Percentiles rank a stretch among this genome's conserved stretches.
These are phyloP conservation scores for Desmodus rotundus DNA, from an alignment of 2,113 vertebrate species.

Conservation along the genomic window DNA sequence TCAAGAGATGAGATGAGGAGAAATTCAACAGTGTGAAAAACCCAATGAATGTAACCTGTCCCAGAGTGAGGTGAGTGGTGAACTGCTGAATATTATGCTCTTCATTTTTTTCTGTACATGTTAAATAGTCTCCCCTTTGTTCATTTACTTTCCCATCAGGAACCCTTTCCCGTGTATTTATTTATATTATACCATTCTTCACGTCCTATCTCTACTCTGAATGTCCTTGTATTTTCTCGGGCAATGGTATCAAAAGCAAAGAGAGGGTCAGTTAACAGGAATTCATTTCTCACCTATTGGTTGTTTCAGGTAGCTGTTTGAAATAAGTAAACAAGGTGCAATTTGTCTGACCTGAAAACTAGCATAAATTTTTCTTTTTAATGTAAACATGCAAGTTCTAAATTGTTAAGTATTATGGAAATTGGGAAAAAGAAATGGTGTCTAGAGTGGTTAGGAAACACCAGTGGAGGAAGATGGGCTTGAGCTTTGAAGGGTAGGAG, in stretches of 20 bases:
- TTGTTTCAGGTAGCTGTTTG: background rate
- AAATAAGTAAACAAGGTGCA: background rate
- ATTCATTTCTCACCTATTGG: background rate
- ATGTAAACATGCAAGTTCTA: background rate
- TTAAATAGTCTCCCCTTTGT: background rate
- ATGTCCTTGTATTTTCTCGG: background rate
- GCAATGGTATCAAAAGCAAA: background rate
- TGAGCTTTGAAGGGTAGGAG: background rate
- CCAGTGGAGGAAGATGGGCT: background rate
- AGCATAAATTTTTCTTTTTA: background rate
- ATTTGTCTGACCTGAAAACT: background rate
- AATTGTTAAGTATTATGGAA: background rate
- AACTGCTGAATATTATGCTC: background rate
- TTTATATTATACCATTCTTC: background rate
- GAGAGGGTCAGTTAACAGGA: background rate
- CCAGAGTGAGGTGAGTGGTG: background rate
- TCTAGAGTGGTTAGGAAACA: background rate
- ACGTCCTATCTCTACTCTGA: background rate
- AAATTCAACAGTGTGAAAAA: background rate
- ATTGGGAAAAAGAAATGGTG: background rate
- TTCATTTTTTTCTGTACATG: background rate
- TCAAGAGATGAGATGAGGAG: conserved; percentile 60
- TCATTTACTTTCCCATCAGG: background rate
- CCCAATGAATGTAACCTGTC: background rate
- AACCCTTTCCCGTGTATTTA: background rate